These are phyloP conservation scores for Venustaconcha ellipsiformis DNA, from an alignment of 1,140 invertebrate genomes.

Conservation along the genomic window DNA sequence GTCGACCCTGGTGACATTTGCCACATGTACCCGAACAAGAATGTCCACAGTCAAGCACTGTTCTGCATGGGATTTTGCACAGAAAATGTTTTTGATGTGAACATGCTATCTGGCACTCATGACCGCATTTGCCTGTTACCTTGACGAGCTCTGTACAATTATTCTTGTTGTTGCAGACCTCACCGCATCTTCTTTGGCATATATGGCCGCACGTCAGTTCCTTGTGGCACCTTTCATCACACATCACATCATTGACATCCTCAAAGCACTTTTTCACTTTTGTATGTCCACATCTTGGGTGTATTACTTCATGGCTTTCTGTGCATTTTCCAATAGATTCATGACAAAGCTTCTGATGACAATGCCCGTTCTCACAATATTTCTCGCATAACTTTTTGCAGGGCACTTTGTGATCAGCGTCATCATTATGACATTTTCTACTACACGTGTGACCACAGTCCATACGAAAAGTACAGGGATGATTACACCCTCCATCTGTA, in stretches of 20 bases:
- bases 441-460: slow-evolving; percentile 50
- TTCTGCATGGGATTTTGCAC: slow-evolving; percentile 47
- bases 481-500: slow-evolving; percentile 54
- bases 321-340: slow-evolving; percentile 24
- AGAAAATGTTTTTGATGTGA: slow-evolving; percentile 19
- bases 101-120: slow-evolving; percentile 46
- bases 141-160: slow-evolving; percentile 3
- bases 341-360: slow-evolving; percentile 29
- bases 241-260: slow-evolving; percentile 13
- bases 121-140: slow-evolving; percentile 55
- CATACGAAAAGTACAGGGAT: slow-evolving; percentile 42
- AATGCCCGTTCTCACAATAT: slow-evolving; percentile 32
- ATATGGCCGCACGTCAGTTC: slow-evolving; percentile 65
- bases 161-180: neutral
- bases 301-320: slow-evolving; percentile 12
- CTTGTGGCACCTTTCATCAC: slow-evolving; percentile 25
- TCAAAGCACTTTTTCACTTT: slow-evolving; percentile 25
- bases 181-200: slow-evolving; percentile 65
- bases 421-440: slow-evolving; percentile 35
- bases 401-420: slow-evolving; percentile 23
- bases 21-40: slow-evolving; percentile 34
- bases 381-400: slow-evolving; percentile 43
- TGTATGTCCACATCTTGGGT: slow-evolving; percentile 30
- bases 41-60: slow-evolving; percentile 39
- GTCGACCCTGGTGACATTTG: slow-evolving; percentile 73